Evolutionary conservation across 2,797 vertebrate genomes (phyloP).

Genomic region (Acipenser transmontanus): DNA sequence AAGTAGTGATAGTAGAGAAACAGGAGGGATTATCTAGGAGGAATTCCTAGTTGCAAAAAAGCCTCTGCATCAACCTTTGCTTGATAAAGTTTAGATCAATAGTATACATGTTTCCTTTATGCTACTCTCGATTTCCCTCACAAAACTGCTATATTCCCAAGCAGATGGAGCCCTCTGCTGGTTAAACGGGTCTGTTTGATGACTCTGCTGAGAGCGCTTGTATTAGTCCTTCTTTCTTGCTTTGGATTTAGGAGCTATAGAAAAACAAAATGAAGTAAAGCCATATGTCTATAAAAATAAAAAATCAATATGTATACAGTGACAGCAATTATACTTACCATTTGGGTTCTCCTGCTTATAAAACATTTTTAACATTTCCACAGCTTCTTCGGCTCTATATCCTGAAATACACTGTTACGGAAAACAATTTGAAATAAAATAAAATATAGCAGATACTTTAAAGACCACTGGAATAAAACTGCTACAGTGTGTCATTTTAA

Average conservation of each 20-base stretch:
- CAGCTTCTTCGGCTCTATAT: slow-evolving; percentile 79
- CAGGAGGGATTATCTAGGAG: too few species aligned
- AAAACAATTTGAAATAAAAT: not conserved
- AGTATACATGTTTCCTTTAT: too few species aligned
- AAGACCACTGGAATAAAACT: too few species aligned
- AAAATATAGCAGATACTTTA: too few species aligned
- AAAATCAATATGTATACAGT: not conserved
- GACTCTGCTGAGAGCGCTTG: not conserved
- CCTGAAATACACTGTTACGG: slow-evolving; percentile 72
- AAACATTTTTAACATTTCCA: slow-evolving; percentile 85
- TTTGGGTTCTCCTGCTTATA: slow-evolving; percentile 97
- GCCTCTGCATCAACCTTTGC: too few species aligned
- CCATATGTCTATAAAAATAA: not conserved
- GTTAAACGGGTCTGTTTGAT: slow-evolving; percentile 2
- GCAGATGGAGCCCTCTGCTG: slow-evolving; percentile 28
- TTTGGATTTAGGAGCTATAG: slow-evolving; percentile 82
- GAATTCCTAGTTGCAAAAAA: too few species aligned
- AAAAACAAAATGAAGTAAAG: slow-evolving; percentile 7
- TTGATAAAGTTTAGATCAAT: too few species aligned
- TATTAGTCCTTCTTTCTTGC: slow-evolving; percentile 70
- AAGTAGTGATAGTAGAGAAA: too few species aligned
- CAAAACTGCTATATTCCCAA: slow-evolving; percentile 6
- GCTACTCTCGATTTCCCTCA: not conserved
- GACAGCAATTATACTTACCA: slow-evolving; percentile 51
- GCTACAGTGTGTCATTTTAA: too few species aligned